Percentiles rank a stretch among this genome's conserved stretches.
Evolutionary conservation across 2,797 vertebrate genomes (phyloP).

Genomic region (Crax fasciolata): DNA sequence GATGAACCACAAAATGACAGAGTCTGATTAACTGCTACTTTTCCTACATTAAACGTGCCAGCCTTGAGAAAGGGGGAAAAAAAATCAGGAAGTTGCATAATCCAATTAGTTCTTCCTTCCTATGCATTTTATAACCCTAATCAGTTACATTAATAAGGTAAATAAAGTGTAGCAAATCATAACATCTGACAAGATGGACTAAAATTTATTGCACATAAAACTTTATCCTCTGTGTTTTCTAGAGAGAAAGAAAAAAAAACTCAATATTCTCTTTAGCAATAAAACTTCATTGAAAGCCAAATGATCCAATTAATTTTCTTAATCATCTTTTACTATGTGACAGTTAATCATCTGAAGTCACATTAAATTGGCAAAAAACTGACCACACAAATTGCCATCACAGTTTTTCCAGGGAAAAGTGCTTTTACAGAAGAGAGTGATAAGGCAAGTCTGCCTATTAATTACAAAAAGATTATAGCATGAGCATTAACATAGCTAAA

Average conservation of each 20-base stretch:
- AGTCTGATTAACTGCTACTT: neutral
- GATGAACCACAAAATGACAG: neutral
- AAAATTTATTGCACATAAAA: neutral
- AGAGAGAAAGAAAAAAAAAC: neutral
- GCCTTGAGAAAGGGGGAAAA: neutral
- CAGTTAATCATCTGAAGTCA: neutral
- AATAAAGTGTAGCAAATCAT: neutral
- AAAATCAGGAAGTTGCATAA: neutral
- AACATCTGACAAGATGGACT: neutral
- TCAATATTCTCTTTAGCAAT: neutral
- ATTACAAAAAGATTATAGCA: neutral
- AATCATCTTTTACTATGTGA: neutral
- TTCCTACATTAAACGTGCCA: neutral
- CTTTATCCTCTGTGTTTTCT: neutral
- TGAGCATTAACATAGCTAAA: neutral
- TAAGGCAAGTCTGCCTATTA: neutral
- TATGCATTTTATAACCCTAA: neutral
- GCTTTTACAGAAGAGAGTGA: neutral
- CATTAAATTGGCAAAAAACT: neutral
- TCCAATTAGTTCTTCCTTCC: neutral
- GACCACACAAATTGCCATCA: rapidly evolving
- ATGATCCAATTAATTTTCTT: neutral
- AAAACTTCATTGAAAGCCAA: neutral
- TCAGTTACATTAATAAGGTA: neutral
- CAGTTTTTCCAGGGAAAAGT: neutral